Percentiles rank a stretch among this genome's conserved stretches.
phyloP scores from a whole-genome alignment of 2,888 invertebrate genomes.

The Drosophila lacicola region DNA sequence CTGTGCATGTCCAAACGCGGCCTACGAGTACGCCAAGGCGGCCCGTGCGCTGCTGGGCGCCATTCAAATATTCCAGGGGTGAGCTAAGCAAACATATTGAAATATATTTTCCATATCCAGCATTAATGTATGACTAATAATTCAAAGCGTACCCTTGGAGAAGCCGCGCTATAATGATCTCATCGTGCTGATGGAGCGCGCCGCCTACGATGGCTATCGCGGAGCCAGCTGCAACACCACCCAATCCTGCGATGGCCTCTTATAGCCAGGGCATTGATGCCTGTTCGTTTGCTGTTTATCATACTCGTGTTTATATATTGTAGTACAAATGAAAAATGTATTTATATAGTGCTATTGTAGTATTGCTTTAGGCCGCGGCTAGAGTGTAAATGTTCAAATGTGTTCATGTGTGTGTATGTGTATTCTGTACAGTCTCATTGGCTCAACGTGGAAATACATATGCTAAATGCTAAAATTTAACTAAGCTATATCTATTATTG shows the following conservation, averaged over 20 bases:
- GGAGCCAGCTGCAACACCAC: conserved; percentile 87
- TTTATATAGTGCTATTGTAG: conserved; percentile 38
- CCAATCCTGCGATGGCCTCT: conserved; percentile 85
- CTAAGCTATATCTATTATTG: conserved; percentile 60
- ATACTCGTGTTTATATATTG: conserved; percentile 28
- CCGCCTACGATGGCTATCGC: conserved; percentile 88
- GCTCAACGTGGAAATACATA: conserved; percentile 50
- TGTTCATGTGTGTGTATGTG: conserved; percentile 17
- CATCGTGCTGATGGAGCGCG: conserved; percentile 88
- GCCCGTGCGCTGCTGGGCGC: conserved; percentile 91
- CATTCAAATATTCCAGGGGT: conserved; percentile 89
- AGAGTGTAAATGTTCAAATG: conserved; percentile 24
- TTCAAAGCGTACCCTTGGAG: conserved; percentile 71
- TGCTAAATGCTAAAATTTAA: conserved; percentile 45
- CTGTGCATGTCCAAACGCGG: conserved; percentile 89
- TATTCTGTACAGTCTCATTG: conserved; percentile 69
- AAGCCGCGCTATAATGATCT: conserved; percentile 88
- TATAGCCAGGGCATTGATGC: conserved; percentile 33
- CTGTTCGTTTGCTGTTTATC: not conserved
- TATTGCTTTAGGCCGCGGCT: conserved; percentile 30
- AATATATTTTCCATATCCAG: not conserved
- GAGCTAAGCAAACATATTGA: conserved; percentile 54
- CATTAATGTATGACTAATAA: not conserved
- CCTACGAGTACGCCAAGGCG: conserved; percentile 91
- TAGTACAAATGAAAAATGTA: conserved; percentile 68